Percentiles rank a stretch among this genome's conserved stretches.
Conservation (phyloP, 2,113 vertebrate genomes). For the Ailurus styani region DNA sequence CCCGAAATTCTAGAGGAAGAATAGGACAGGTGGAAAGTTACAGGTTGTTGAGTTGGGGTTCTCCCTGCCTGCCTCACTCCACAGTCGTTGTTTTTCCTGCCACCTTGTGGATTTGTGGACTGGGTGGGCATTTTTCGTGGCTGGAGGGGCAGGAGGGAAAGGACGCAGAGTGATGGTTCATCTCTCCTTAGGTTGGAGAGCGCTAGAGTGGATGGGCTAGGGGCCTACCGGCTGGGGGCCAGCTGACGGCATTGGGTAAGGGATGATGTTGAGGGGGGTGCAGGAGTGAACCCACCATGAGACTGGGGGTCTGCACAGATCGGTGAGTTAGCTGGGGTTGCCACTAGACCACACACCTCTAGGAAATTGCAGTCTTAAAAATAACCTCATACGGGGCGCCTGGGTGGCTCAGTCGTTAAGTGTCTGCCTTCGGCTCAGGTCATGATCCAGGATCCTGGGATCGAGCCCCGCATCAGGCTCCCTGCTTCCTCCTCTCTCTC, state of each 20-base stretch:
- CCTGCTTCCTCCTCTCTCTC: too few relatives aligned
- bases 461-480: too few relatives aligned
- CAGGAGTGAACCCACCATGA: neutral
- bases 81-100: neutral
- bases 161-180: neutral
- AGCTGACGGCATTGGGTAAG: neutral
- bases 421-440: too few relatives aligned
- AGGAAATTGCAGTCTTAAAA: neutral
- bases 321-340: neutral
- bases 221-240: too few relatives aligned
- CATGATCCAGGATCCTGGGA: too few relatives aligned
- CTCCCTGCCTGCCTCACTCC: neutral
- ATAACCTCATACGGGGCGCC: too few relatives aligned
- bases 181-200: neutral
- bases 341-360: neutral
- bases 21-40: neutral
- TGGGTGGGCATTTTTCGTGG: neutral
- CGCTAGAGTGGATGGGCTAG: neutral
- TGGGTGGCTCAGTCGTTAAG: too few relatives aligned
- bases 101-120: neutral
- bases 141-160: neutral
- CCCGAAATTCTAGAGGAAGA: neutral
- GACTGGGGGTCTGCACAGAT: too few relatives aligned
- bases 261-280: neutral
- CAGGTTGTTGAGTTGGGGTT: neutral